Percentiles rank a stretch among this genome's conserved stretches.
Conservation (phyloP, 2,797 vertebrate species). For the Pseudochaenichthys georgianus region DNA sequence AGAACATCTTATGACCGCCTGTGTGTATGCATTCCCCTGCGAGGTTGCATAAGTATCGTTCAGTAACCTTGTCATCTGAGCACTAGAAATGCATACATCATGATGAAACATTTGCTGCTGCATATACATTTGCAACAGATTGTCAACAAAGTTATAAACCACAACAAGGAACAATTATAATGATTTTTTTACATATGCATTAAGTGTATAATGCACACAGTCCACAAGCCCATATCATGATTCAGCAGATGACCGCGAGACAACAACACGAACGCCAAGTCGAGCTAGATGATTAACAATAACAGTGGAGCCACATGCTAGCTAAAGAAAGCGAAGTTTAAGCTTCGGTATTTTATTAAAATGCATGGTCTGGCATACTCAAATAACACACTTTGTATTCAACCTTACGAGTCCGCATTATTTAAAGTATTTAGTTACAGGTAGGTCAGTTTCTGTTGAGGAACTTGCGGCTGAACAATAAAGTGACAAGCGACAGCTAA, state of each 20-base stretch:
- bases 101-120: conserved; percentile 18
- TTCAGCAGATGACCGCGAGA: conserved; percentile 39
- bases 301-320: conserved; percentile 70
- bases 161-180: background rate
- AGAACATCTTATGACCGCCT: conserved; percentile 23
- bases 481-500: conserved; percentile 72
- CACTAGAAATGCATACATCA: background rate
- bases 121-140: conserved; percentile 27
- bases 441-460: background rate
- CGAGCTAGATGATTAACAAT: conserved; percentile 55
- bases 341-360: conserved; percentile 24
- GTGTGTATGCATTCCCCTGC: conserved; percentile 35
- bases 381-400: background rate
- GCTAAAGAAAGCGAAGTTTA: conserved; percentile 65
- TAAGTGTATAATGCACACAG: background rate
- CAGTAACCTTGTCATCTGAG: conserved; percentile 30
- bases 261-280: conserved; percentile 44
- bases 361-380: conserved; percentile 33
- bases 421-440: background rate
- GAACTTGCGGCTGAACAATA: conserved; percentile 72
- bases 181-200: background rate
- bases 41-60: conserved; percentile 23
- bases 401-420: background rate
- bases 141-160: background rate
- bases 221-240: conserved; percentile 9